Percentiles rank a stretch among this genome's conserved stretches.
phyloP scores from a whole-genome alignment of 2,113 vertebrate genomes.

The Murina feae region DNA sequence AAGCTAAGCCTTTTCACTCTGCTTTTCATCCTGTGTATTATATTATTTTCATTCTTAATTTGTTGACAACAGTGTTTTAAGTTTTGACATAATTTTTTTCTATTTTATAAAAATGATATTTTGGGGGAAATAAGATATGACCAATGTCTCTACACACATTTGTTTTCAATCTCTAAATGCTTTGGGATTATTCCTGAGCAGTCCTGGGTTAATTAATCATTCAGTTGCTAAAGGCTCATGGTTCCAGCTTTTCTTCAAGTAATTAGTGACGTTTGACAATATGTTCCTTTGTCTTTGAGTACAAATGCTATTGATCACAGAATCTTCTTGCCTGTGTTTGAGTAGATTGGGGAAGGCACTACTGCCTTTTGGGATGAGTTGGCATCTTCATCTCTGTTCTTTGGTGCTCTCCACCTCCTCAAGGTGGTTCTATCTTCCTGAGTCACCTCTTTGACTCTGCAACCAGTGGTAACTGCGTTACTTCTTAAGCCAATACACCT shows the following conservation, averaged over 20 bases:
- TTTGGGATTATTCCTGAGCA: neutral
- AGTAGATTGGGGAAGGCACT: no score
- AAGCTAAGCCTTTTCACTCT: neutral
- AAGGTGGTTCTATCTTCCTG: neutral
- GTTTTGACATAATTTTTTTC: neutral
- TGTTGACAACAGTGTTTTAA: neutral
- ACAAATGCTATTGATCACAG: neutral
- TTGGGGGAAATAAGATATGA: neutral
- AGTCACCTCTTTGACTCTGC: neutral
- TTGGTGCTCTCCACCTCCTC: no score
- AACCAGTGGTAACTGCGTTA: neutral
- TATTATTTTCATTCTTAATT: neutral
- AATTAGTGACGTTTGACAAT: neutral
- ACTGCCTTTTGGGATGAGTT: neutral
- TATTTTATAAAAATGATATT: neutral
- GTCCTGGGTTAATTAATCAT: neutral
- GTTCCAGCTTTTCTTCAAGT: neutral
- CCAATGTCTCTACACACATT: neutral
- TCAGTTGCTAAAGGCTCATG: neutral
- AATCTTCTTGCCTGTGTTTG: neutral
- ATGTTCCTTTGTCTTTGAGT: neutral
- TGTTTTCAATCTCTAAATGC: neutral
- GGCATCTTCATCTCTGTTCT: neutral
- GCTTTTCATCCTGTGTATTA: neutral
- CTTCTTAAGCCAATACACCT: neutral